Evolutionary conservation across 2,888 invertebrate species (phyloP).

Genomic region (Drosophila neotestacea): DNA sequence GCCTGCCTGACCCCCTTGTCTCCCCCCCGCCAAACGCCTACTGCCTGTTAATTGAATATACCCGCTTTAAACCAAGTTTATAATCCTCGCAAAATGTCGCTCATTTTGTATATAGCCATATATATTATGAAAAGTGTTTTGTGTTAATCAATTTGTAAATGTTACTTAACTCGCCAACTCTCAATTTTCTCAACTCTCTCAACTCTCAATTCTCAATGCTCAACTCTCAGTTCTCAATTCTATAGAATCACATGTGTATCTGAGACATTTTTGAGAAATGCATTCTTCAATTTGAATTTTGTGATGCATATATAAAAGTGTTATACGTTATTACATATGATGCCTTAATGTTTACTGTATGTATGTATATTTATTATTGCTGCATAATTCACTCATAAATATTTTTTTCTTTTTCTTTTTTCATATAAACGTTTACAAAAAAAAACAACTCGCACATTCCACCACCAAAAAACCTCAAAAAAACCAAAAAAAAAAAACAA

Average conservation of each 20-base stretch:
- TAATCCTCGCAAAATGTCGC: constrained; percentile 41
- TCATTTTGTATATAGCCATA: constrained; percentile 57
- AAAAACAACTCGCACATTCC: constrained; percentile 77
- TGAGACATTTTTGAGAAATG: constrained; percentile 37
- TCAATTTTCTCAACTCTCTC: constrained; percentile 21
- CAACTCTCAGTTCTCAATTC: constrained; percentile 20
- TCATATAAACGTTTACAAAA: constrained; percentile 82
- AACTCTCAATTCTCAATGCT: constrained; percentile 19
- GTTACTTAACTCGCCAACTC: constrained; percentile 31
- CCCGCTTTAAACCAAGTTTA: constrained; percentile 43
- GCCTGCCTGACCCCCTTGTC: constrained; percentile 45
- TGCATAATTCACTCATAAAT: constrained; percentile 84
- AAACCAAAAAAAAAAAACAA: constrained; percentile 30
- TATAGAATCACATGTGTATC: constrained; percentile 49
- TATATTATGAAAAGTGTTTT: constrained; percentile 52
- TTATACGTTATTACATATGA: constrained; percentile 58
- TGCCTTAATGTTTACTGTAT: constrained; percentile 80
- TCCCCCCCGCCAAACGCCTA: background rate
- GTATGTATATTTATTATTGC: constrained; percentile 83
- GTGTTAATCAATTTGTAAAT: constrained; percentile 62
- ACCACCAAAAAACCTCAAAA: constrained; percentile 66
- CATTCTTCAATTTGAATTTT: constrained; percentile 44
- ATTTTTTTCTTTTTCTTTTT: constrained; percentile 84
- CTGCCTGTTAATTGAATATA: constrained; percentile 43
- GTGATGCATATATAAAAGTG: constrained; percentile 28